Percentiles rank a stretch among this genome's conserved stretches.
Evolutionary conservation across 1,140 invertebrate genomes (phyloP).

Genomic region (Drosophila ananassae): DNA sequence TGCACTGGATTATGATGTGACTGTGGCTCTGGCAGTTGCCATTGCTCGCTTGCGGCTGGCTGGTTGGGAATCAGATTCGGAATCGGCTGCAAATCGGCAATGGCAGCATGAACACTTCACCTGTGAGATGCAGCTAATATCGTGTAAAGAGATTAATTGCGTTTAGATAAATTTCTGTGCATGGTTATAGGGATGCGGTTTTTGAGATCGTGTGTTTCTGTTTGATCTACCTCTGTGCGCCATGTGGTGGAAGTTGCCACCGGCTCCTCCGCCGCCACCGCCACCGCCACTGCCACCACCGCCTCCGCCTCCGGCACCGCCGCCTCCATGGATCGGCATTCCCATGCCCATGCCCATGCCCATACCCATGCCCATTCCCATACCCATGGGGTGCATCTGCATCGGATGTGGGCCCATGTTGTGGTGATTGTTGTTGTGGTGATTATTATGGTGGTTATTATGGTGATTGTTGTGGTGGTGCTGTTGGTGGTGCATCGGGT

Average conservation of each 20-base stretch:
- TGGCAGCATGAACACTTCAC: conserved; percentile 80
- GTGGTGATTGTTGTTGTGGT: conserved; percentile 23
- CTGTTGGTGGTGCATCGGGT: conserved; percentile 27
- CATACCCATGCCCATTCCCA: conserved; percentile 51
- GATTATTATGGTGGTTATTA: conserved; percentile 19
- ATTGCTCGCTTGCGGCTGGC: conserved; percentile 24
- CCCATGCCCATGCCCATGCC: conserved; percentile 55
- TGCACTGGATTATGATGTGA: conserved; percentile 12
- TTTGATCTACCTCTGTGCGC: conserved; percentile 84
- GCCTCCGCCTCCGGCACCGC: conserved; percentile 33
- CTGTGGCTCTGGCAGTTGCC: conserved; percentile 11
- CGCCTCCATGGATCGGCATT: conserved; percentile 54
- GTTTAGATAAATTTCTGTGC: conserved; percentile 84
- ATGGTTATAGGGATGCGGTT: conserved; percentile 84
- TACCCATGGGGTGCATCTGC: conserved; percentile 55
- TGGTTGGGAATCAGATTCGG: conserved; percentile 17
- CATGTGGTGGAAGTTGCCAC: conserved; percentile 76
- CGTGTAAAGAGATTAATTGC: conserved; percentile 79
- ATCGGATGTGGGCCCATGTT: conserved; percentile 56
- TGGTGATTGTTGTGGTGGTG: conserved; percentile 29
- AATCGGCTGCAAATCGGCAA: conserved; percentile 68
- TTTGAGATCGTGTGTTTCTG: conserved; percentile 82
- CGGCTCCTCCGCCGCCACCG: conserved; percentile 33
- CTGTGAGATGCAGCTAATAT: conserved; percentile 80
- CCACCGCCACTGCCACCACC: conserved; percentile 35